phyloP scores from a whole-genome alignment of 2,797 vertebrate genomes.

The Austrolebias charrua region DNA sequence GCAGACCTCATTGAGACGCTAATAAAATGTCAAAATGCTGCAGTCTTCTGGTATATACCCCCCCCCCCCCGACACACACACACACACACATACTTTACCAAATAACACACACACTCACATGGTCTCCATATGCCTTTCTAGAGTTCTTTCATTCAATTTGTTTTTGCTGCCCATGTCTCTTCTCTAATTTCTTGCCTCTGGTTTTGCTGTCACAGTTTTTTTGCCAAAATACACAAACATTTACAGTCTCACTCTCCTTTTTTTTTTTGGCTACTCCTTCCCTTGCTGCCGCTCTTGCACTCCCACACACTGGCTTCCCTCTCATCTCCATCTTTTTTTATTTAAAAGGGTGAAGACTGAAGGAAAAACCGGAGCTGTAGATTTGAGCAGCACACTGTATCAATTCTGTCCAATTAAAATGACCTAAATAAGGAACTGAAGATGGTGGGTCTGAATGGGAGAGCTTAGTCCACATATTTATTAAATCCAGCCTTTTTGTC shows the following conservation, averaged over 20 bases:
- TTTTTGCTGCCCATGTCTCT: slow-evolving; percentile 29
- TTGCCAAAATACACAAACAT: slow-evolving; percentile 45
- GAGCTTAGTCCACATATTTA: slow-evolving; percentile 82
- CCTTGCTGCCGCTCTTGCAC: slow-evolving; percentile 38
- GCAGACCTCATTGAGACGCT: slow-evolving; percentile 70
- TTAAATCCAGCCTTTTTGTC: slow-evolving; percentile 82
- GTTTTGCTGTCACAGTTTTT: slow-evolving; percentile 35
- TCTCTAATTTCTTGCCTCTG: slow-evolving; percentile 35
- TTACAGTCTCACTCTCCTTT: slow-evolving; percentile 19
- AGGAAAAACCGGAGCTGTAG: slow-evolving; percentile 56
- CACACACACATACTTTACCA: neutral
- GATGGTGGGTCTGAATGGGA: slow-evolving; percentile 73
- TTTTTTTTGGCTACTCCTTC: slow-evolving; percentile 34
- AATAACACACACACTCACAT: slow-evolving; percentile 1
- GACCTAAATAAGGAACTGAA: slow-evolving; percentile 81
- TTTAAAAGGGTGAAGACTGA: slow-evolving; percentile 65
- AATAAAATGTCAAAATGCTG: slow-evolving; percentile 68
- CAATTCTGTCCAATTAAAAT: slow-evolving; percentile 78
- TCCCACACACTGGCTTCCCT: slow-evolving; percentile 56
- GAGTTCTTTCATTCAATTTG: slow-evolving; percentile 51
- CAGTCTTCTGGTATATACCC: slow-evolving; percentile 7
- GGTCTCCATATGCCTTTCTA: slow-evolving; percentile 37
- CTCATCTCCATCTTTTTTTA: slow-evolving; percentile 54
- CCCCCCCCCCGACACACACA: slow-evolving; percentile 1
- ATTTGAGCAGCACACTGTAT: slow-evolving; percentile 78